phyloP scores from a whole-genome alignment of 1,140 invertebrate species.

The Rhagoletis zephyria region DNA sequence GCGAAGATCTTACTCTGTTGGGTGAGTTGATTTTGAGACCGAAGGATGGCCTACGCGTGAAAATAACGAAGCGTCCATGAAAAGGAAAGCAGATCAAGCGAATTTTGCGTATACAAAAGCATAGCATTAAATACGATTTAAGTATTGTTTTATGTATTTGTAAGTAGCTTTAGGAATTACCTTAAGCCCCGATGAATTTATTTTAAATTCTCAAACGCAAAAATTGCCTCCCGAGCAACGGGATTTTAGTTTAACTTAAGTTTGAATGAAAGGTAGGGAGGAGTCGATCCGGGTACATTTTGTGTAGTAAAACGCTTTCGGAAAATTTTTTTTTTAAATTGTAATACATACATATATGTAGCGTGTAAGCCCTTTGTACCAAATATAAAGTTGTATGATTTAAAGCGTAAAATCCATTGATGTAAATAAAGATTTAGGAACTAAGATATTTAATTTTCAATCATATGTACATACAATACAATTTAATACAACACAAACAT shows the following conservation, averaged over 20 bases:
- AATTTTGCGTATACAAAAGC: not conserved
- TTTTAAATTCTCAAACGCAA: not conserved
- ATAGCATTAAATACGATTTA: not conserved
- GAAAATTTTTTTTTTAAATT: too few relatives aligned
- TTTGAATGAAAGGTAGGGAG: not conserved
- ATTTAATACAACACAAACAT: not conserved
- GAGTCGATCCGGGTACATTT: too few relatives aligned
- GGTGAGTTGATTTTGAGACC: slow-evolving; percentile 77
- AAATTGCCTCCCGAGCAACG: not conserved
- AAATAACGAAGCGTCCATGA: slow-evolving; percentile 71
- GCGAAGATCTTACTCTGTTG: slow-evolving; percentile 75
- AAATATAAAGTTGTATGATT: not conserved
- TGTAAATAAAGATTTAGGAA: too few relatives aligned
- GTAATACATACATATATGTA: not conserved
- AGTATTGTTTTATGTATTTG: not conserved
- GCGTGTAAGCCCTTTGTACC: not conserved
- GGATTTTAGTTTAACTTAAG: not conserved
- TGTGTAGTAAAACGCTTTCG: too few relatives aligned
- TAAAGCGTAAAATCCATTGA: too few relatives aligned
- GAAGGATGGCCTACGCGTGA: slow-evolving; percentile 75
- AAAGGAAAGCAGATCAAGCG: not conserved
- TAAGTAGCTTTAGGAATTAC: too few relatives aligned
- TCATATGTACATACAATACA: too few relatives aligned
- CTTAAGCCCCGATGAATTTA: not conserved
- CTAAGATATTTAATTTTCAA: too few relatives aligned